Evolutionary conservation across 2,888 invertebrate genomes (phyloP).

Genomic region (Ctena decussata): DNA sequence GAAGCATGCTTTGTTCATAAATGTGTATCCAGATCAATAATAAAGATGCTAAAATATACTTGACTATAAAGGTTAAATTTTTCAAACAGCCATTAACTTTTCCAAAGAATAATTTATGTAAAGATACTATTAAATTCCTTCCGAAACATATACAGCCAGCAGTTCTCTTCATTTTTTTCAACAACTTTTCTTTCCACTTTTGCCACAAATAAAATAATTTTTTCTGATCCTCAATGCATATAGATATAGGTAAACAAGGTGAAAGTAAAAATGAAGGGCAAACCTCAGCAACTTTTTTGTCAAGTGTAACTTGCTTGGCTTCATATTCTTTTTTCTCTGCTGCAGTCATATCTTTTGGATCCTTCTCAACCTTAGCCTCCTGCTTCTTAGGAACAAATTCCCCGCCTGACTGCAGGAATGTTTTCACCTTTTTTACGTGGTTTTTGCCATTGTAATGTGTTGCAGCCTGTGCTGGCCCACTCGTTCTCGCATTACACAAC

Average conservation of each 20-base stretch:
- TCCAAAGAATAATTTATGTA: too few species aligned
- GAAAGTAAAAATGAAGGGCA: conserved; percentile 19
- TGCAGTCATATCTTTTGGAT: conserved; percentile 16
- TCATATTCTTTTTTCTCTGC: conserved; percentile 52
- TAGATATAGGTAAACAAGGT: background rate
- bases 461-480: conserved; percentile 89
- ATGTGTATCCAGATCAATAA: too few species aligned
- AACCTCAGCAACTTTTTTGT: conserved; percentile 61
- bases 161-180: too few species aligned
- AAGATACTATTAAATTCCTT: too few species aligned
- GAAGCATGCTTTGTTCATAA: too few species aligned
- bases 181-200: background rate
- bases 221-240: background rate
- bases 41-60: too few species aligned
- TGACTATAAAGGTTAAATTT: too few species aligned
- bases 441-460: conserved; percentile 90
- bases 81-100: too few species aligned
- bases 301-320: conserved; percentile 43
- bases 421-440: conserved; percentile 87
- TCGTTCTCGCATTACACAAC: conserved; percentile 89
- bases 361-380: conserved; percentile 40
- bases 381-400: conserved; percentile 41
- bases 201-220: background rate
- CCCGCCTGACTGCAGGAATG: conserved; percentile 52
- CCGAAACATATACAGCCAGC: too few species aligned